Base-by-base conservation (phyloP, 2,797 vertebrate genomes). In the Typhlichthys subterraneus region DNA sequence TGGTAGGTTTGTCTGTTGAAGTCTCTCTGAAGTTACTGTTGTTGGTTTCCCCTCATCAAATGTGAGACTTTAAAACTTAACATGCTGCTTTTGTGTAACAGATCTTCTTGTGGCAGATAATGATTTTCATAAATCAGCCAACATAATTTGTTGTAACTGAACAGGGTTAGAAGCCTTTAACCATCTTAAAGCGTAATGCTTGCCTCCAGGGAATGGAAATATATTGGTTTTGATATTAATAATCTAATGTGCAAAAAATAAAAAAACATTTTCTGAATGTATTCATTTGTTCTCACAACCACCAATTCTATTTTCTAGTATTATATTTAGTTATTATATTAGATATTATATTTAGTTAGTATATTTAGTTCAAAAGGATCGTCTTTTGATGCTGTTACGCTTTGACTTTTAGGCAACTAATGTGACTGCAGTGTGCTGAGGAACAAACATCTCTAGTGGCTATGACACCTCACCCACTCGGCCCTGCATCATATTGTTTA, bases 181-280 rank as follows among this genome's bases (percentile, higher is more conserved):
- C 77, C 54, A 73, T 75, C 62, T 72, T 58, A 72, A 70, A 75
- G 65, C 70, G 46, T 57, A 49, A 14, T 46, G 58, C 51, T 19
- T 53, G 33, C 29, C 52, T 61, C 58, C 19, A 46, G 73, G 63
- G 85, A 82, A 68, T 72, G 75, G 67, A 81, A 79, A 85, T 69
- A 72, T 63, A 72, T 84, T 85, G 86, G 72, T 87, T 88, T 85
- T 85, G 82, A 85, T 87, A 64, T 75, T 74, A 59, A 66, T 38
- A 73, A 71, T 64, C 52, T 53, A 63, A 76, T 82, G 67, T 61
- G 51, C 66, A 59, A 75, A 57, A 13, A 62, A 60, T 38, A 53
- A 48, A 61, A 61, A 54, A 58, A 29, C 10, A 31, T 57, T 46
- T 53, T 84, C 49, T 56, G 31, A 64, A 76, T 81, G 62, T 78